Percentiles rank a stretch among this genome's conserved stretches.
phyloP scores from a whole-genome alignment of 1,140 invertebrate species.

The Paramacrobiotus metropolitanus region DNA sequence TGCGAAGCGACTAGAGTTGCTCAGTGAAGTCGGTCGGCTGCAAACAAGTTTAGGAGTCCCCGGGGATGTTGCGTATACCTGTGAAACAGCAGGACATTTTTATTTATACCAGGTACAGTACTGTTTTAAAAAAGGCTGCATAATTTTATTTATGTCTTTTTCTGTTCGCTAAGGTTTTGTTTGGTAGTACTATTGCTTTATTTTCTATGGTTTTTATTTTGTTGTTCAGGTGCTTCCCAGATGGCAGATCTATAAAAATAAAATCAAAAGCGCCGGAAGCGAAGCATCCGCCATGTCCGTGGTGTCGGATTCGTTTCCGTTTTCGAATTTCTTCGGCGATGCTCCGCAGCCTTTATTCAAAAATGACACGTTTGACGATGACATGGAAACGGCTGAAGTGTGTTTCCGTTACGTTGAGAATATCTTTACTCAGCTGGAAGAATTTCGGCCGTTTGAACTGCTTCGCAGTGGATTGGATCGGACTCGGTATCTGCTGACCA shows the following conservation, averaged over 20 bases:
- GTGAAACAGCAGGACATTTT: conserved; percentile 78
- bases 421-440: conserved; percentile 89
- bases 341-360: conserved; percentile 80
- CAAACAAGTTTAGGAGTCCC: conserved; percentile 57
- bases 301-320: conserved; percentile 7
- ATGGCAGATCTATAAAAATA: conserved; percentile 64
- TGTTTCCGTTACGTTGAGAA: conserved; percentile 85
- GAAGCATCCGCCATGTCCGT: too few species aligned
- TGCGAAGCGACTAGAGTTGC: conserved; percentile 65
- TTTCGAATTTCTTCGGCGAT: conserved; percentile 66
- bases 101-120: conserved; percentile 28
- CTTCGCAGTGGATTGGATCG: conserved; percentile 77
- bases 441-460: conserved; percentile 86
- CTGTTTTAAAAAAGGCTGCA: conserved; percentile 1
- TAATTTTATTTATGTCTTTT: not conserved
- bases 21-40: conserved; percentile 66
- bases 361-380: conserved; percentile 47
- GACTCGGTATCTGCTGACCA: conserved; percentile 83
- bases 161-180: conserved; percentile 2
- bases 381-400: conserved; percentile 69
- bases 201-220: conserved; percentile 38
- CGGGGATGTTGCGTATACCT: conserved; percentile 86
- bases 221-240: conserved; percentile 52
- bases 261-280: conserved; percentile 29
- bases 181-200: conserved; percentile 17